Percentiles rank a stretch among this genome's conserved stretches.
These are phyloP conservation scores for Zaprionus taronus DNA, from an alignment of 1,140 invertebrate genomes.

Conservation along the genomic window DNA sequence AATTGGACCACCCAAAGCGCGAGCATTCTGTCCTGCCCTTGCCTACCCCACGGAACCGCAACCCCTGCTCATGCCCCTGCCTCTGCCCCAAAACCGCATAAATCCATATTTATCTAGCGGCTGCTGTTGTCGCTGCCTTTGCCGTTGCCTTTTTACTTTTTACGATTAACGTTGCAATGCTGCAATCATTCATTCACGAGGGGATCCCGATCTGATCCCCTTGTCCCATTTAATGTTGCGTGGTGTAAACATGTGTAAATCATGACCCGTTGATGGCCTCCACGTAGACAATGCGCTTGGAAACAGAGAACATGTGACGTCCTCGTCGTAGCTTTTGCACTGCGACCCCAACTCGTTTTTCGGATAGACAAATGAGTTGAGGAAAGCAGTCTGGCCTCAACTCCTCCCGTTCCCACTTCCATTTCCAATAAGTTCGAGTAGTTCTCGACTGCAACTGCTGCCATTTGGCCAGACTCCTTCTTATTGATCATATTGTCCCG, in stretches of 20 bases:
- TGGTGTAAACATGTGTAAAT: conserved; percentile 82
- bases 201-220: conserved; percentile 25
- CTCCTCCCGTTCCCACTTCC: neutral
- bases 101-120: conserved; percentile 77
- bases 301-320: conserved; percentile 60
- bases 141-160: conserved; percentile 46
- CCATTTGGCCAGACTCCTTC: conserved; percentile 54
- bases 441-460: conserved; percentile 50
- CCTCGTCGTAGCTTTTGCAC: conserved; percentile 63
- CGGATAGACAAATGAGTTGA: conserved; percentile 58
- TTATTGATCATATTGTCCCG: conserved; percentile 54
- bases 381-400: conserved; percentile 43
- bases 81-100: conserved; percentile 57
- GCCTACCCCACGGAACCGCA: neutral
- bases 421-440: conserved; percentile 15
- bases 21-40: conserved; percentile 6
- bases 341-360: conserved; percentile 47
- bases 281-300: conserved; percentile 42
- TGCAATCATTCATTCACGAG: conserved; percentile 73
- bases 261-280: conserved; percentile 79
- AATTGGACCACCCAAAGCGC: conserved; percentile 65
- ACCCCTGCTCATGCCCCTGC: too few relatives aligned
- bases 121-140: conserved; percentile 21
- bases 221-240: conserved; percentile 7
- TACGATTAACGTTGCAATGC: conserved; percentile 64